Base-by-base conservation (phyloP, 2,888 invertebrate genomes). In the Cacoxenus indagator region DNA sequence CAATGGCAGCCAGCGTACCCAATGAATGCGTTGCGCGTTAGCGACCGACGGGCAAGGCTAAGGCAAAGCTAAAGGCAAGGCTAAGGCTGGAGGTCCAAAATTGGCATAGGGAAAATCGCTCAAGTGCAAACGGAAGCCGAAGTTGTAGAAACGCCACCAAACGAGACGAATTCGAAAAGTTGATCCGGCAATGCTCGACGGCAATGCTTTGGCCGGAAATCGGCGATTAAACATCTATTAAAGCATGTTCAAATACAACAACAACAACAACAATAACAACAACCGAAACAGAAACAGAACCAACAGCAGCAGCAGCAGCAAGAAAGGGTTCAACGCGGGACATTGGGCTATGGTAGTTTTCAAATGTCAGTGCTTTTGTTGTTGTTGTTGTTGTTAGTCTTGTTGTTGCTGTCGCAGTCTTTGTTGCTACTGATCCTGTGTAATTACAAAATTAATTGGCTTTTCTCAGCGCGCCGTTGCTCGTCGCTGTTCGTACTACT, bases 111-210 rank as follows among this genome's bases (percentile, higher is more conserved):
- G 73, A 74, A 48, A 83, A 78, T 83, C 81, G 83, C 69, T 81
- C 82, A 78, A 81, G 80, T 81, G 81, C 77, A 73, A 81, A 81
- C 82, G 81, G 83, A 81, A 83, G 75, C 79, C 70, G 72, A 79
- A 78, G 71, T 81, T 77, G 75, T 77, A 43, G 11, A n/a, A 43
- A 19, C 48, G 22, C 22, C 83, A 75, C 78, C 78, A 54, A 74
- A 27, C 64, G n/a, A 6, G 9, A 59, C 6, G 48, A 51, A 3
- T 17, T 5, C 17, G 19, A 51, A 51, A 51, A 51, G 48, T 65
- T 27, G 19, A n/a, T 46, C 64, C 64, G 22, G 51, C 57, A 17
- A 48, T 26, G 27, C 17, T 19, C 31, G 61, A 62, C 62, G 48
- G 19, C n/a, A n/a, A 48, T 48, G 48, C 3, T 14, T 19, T 27